Evolutionary conservation across 2,113 vertebrate genomes (phyloP).

Genomic region (Paramormyrops kingsleyae): DNA sequence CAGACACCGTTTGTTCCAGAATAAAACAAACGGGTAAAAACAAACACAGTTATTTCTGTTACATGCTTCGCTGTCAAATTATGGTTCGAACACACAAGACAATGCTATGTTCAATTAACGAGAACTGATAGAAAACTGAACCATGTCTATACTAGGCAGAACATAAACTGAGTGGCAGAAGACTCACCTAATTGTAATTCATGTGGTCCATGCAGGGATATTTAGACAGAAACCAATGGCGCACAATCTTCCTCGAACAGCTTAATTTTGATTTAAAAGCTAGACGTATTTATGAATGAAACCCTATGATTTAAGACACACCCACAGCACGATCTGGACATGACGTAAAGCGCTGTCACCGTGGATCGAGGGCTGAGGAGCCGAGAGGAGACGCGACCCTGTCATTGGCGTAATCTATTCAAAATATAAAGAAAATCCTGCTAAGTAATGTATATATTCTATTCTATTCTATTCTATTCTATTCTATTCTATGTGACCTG

Average conservation of each 20-base stretch:
- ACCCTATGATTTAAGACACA: constrained; percentile 54
- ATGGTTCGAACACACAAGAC: background rate
- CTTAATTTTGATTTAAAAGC: constrained; percentile 58
- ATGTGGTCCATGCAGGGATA: constrained; percentile 44
- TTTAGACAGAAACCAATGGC: constrained; percentile 35
- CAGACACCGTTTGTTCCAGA: background rate
- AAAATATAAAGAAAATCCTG: background rate
- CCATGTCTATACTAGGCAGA: constrained; percentile 8
- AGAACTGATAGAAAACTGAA: constrained; percentile 19
- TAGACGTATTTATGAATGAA: constrained; percentile 74
- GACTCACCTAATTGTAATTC: constrained; percentile 56
- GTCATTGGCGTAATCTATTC: background rate
- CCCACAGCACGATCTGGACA: constrained; percentile 54
- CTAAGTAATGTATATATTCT: background rate
- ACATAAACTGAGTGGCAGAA: constrained; percentile 7
- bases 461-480: background rate
- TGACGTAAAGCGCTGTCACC: constrained; percentile 34
- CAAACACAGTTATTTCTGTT: background rate
- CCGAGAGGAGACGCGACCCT: background rate
- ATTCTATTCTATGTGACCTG: background rate
- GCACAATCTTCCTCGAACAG: constrained; percentile 38
- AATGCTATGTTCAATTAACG: constrained; percentile 22
- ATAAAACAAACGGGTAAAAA: background rate
- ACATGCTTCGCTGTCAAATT: background rate
- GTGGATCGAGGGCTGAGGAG: background rate